Evolutionary conservation across 2,113 vertebrate species (phyloP).

Genomic region (Cercopithecus mona): DNA sequence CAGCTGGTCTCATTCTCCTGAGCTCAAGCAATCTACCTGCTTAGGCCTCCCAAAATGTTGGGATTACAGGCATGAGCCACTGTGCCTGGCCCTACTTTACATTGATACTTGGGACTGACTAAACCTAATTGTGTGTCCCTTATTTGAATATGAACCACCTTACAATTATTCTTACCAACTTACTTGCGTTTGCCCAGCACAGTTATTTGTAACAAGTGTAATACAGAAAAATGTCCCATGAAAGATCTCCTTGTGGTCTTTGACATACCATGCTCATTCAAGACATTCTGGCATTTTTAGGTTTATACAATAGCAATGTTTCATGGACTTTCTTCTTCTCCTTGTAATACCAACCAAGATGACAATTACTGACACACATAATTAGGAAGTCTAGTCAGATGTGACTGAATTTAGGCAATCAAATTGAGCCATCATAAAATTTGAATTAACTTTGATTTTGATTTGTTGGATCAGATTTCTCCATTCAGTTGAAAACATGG

Average conservation of each 20-base stretch:
- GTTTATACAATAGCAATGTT: not conserved
- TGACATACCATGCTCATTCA: not conserved
- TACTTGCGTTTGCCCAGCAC: not conserved
- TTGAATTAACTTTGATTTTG: not conserved
- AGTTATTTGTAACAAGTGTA: not conserved
- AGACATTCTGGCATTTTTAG: not conserved
- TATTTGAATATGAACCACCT: not conserved
- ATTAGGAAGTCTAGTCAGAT: not conserved
- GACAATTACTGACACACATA: not conserved
- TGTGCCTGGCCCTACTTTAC: no score
- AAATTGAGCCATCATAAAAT: no score
- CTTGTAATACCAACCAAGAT: not conserved
- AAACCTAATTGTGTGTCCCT: not conserved
- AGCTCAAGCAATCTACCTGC: no score
- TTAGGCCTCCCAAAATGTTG: no score
- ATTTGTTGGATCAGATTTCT: not conserved
- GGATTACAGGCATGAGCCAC: no score
- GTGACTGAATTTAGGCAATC: not conserved
- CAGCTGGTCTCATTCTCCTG: no score
- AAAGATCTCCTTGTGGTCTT: not conserved
- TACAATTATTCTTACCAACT: not conserved
- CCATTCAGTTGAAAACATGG: not conserved
- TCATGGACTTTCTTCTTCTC: not conserved
- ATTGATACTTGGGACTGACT: not conserved
- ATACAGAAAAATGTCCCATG: not conserved